Conservation (phyloP, 92 coral and sea anemone genomes). For the Parazoanthus atlanticus region DNA sequence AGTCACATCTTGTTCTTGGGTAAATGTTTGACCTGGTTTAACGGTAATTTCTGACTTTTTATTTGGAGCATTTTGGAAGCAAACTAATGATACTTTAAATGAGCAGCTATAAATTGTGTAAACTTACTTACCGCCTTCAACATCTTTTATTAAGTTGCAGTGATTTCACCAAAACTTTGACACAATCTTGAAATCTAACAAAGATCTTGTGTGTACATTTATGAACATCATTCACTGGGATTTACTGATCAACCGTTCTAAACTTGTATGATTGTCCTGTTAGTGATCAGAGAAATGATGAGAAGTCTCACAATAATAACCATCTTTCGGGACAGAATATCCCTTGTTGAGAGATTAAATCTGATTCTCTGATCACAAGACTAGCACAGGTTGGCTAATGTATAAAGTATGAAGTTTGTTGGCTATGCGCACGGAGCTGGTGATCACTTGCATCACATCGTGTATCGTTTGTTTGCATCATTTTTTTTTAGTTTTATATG, state of each 20-base stretch:
- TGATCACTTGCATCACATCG: too few relatives aligned
- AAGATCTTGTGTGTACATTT: not conserved
- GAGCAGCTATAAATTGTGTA: too few relatives aligned
- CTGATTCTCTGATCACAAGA: conserved; percentile 28
- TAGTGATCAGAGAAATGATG: conserved; percentile 25
- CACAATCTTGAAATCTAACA: not conserved
- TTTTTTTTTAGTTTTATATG: too few relatives aligned
- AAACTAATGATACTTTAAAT: too few relatives aligned
- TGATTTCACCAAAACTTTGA: not conserved
- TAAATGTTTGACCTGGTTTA: too few relatives aligned
- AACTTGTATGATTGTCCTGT: not conserved
- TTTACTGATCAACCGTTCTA: not conserved
- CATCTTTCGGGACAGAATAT: conserved; percentile 48
- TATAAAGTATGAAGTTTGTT: too few relatives aligned
- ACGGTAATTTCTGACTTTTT: too few relatives aligned
- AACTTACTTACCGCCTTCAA: not conserved
- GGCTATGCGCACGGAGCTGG: too few relatives aligned
- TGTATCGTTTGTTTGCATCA: too few relatives aligned
- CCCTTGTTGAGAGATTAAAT: conserved; percentile 38
- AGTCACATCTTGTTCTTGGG: too few relatives aligned
- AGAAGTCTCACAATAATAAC: conserved; percentile 20
- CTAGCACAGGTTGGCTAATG: not conserved
- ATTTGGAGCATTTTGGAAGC: too few relatives aligned
- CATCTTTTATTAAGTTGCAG: too few relatives aligned
- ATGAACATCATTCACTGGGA: not conserved